These are phyloP conservation scores for Gymnoscelis rufifasciata DNA, from an alignment of 2,888 invertebrate species.

Conservation along the genomic window DNA sequence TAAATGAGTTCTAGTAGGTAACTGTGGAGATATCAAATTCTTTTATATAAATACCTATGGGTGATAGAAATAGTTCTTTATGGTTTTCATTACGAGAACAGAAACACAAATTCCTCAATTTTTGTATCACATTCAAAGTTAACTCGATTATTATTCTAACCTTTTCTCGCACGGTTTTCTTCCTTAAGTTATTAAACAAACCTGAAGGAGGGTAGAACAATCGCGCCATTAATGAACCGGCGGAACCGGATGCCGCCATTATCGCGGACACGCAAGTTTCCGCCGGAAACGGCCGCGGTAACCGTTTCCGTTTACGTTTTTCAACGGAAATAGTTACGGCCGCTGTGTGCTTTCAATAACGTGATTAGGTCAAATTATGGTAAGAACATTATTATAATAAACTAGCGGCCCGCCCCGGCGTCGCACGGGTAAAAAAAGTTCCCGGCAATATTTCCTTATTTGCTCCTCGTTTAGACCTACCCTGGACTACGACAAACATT, in stretches of 20 bases:
- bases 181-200: slow-evolving; percentile 11
- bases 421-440: too few species aligned
- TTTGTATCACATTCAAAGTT: too few species aligned
- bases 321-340: slow-evolving; percentile 58
- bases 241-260: slow-evolving; percentile 28
- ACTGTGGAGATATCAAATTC: too few species aligned
- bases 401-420: too few species aligned
- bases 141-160: not conserved
- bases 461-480: too few species aligned
- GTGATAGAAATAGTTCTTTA: too few species aligned
- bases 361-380: slow-evolving; percentile 2
- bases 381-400: not conserved
- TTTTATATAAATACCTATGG: too few species aligned
- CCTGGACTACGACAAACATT: too few species aligned
- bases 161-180: not conserved
- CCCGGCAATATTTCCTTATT: too few species aligned
- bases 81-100: too few species aligned
- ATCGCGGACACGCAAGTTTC: slow-evolving; percentile 43
- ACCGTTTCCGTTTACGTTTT: slow-evolving; percentile 62
- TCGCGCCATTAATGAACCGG: slow-evolving; percentile 24
- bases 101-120: too few species aligned
- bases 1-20: too few species aligned
- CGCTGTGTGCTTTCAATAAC: slow-evolving; percentile 27
- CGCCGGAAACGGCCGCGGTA: slow-evolving; percentile 60
- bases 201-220: slow-evolving; percentile 19